Evolutionary conservation across 30 jellyfish, hydroid and myxozoan species (phyloP), one percentile per base, ranked within the genome.

Genomic region (Nemopilema nomurai): DNA sequence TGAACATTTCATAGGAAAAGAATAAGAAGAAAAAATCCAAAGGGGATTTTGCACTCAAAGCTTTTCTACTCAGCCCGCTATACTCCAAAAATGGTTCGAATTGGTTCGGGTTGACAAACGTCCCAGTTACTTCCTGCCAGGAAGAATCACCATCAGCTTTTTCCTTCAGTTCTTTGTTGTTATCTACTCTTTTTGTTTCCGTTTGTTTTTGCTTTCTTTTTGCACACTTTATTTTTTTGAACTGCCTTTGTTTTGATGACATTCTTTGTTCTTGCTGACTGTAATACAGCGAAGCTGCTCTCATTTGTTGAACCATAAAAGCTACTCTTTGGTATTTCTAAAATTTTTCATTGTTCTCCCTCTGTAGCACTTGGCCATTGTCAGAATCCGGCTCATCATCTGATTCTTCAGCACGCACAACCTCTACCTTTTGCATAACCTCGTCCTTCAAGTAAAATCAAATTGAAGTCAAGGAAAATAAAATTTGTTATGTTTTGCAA

Each of bases 41-140:
- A 28, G 87, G 77, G 22, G 77, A 62, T 1, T 51, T 77, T 7
- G 87, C 87, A 49, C 52, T 0, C 50, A 27, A 7, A 0, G 80
- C 80, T 0, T 70, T 19, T 70, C 80, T 70, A 23, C 64, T 70
- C 21, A 70, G 49, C 27, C 64, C 80, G 21, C 0, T 24, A 70
- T 70, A 28, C 27, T 70, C 80, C 21, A 70, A 0, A 0, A 70
- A 0, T 0, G 33, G 63, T 27, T 51, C 33, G 19, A 57, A 70
- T 16, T 70, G 80, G 80, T 70, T 70, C 27, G 80, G 80, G 27
- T 70, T 70, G 28, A 27, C 80, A 70, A 70, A 70, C 57, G 57
- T 41, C 57, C 57, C 57, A 41, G 57, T 41, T 41, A 41, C 57
- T 41, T 41, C 57, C 57, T 41, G 57, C 57, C 13, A 41, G 57